Base-by-base conservation (phyloP, 1,140 invertebrate genomes). In the Bombus soroeensis region DNA sequence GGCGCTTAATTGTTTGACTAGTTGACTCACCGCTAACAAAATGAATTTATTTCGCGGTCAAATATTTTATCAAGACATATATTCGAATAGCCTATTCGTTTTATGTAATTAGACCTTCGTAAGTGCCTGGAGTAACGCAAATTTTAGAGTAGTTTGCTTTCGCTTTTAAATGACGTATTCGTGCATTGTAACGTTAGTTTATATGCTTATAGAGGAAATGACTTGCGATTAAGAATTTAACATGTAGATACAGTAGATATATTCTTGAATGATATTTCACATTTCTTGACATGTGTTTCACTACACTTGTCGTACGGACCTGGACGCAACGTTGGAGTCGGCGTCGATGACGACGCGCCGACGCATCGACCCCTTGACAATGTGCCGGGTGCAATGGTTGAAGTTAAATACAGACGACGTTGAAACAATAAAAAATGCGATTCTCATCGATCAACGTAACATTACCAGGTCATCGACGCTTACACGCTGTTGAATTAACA, bases 311-410 rank as follows among this genome's bases (percentile, higher is more conserved):
- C 32, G n/a, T 70, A 90, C 89, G 88, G 59, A 37, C 86, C 89
- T 90, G 89, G 15, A n/a, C 70, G 12, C 12, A 32, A 70, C 81
- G 88, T 88, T 80, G 82, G 81, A 64, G 81, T 87, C 87, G 77
- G 85, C 89, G 85, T 90, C 88, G 75, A 90, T 89, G 89, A 85
- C 75, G 83, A n/a, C 22, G 83, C 81, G 86, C 86, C 88, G 80
- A 77, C 88, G 89, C 88, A 78, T 53, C 66, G 59, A 72, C 39
- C 37, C 25, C 34, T 12, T 43, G 57, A 22, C 10, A 64, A 37
- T 43, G 78, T 81, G 78, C 71, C 57, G 59, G 59, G 41, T 25
- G 62, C n/a, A 47, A 53, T 78, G 37, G 39, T 76, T 41, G 2
- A 2, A 76, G 25, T 86, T 34, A 53, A 81, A 74, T 74, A 18